Evolutionary conservation across 37 sponge, comb jelly and placozoan genomes (phyloP).

Genomic region (Cliona cf. orientalis): DNA sequence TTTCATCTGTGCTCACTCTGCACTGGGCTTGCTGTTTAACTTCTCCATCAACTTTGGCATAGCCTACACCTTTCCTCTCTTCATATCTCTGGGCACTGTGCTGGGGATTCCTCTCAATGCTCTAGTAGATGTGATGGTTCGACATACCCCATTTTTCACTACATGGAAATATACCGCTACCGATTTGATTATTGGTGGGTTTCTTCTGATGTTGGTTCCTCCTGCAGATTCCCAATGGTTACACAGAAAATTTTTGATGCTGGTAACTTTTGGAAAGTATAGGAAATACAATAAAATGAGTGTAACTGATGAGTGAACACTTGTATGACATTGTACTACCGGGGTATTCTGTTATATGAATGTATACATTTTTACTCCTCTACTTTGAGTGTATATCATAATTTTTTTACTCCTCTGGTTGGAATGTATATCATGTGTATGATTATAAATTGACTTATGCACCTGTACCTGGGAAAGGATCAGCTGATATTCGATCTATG

Average conservation of each 20-base stretch:
- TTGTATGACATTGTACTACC: not conserved
- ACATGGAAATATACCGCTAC: constrained; percentile 82
- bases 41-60: constrained; percentile 93
- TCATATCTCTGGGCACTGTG: constrained; percentile 91
- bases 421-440: no score
- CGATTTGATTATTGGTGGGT: constrained; percentile 74
- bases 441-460: no score
- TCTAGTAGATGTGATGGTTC: constrained; percentile 54
- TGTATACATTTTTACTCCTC: not conserved
- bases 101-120: constrained; percentile 93
- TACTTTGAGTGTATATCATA: not conserved
- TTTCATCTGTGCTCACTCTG: constrained; percentile 58
- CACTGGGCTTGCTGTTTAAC: constrained; percentile 72
- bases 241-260: constrained; percentile 12
- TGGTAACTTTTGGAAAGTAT: not conserved
- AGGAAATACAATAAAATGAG: not conserved
- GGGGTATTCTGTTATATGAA: not conserved
- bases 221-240: constrained; percentile 52
- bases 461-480: no score
- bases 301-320: no score
- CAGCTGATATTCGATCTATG: no score
- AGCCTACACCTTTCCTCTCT: constrained; percentile 90
- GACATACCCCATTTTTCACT: constrained; percentile 39
- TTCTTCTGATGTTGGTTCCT: constrained; percentile 80
- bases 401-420: no score